Percentiles rank a stretch among this genome's conserved stretches.
Evolutionary conservation across 2,797 vertebrate species (phyloP).

Genomic region (Cetoscarus ocellatus): DNA sequence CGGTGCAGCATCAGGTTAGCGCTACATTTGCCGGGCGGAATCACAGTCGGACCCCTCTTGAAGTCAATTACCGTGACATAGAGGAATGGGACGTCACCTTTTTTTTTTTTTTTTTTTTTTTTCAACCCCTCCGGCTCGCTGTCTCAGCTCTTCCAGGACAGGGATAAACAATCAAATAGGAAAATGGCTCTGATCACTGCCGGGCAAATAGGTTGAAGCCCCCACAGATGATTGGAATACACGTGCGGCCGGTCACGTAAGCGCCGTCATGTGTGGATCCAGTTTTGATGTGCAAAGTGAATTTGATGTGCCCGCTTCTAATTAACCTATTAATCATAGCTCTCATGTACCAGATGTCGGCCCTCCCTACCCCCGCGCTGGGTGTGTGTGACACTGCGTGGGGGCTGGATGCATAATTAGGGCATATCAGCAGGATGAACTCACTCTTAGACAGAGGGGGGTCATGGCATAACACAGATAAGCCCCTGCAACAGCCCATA

Average conservation of each 20-base stretch:
- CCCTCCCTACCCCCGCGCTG: constrained; percentile 41
- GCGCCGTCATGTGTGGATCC: constrained; percentile 60
- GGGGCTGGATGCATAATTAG: constrained; percentile 66
- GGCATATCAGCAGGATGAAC: constrained; percentile 56
- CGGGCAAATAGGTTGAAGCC: constrained; percentile 42
- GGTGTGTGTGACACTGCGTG: constrained; percentile 53
- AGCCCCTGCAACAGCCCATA: constrained; percentile 6
- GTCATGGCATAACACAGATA: constrained; percentile 52
- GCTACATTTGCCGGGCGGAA: constrained; percentile 31
- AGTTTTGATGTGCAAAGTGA: constrained; percentile 72
- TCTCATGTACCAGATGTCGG: constrained; percentile 79
- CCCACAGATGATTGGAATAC: constrained; percentile 39
- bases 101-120: constrained; percentile 30
- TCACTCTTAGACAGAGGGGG: constrained; percentile 59
- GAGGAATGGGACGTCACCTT: constrained; percentile 60
- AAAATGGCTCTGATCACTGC: constrained; percentile 62
- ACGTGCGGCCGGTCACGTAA: constrained; percentile 39
- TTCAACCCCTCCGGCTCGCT: constrained; percentile 22
- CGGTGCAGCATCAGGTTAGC: constrained; percentile 19
- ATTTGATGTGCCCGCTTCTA: constrained; percentile 74
- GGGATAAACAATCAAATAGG: constrained; percentile 68
- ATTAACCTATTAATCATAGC: constrained; percentile 83
- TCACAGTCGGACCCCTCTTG: constrained; percentile 39
- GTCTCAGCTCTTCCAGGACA: constrained; percentile 58
- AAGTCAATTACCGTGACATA: constrained; percentile 69